phyloP scores from a whole-genome alignment of 1,140 invertebrate species.

The Drosophila trapezifrons region DNA sequence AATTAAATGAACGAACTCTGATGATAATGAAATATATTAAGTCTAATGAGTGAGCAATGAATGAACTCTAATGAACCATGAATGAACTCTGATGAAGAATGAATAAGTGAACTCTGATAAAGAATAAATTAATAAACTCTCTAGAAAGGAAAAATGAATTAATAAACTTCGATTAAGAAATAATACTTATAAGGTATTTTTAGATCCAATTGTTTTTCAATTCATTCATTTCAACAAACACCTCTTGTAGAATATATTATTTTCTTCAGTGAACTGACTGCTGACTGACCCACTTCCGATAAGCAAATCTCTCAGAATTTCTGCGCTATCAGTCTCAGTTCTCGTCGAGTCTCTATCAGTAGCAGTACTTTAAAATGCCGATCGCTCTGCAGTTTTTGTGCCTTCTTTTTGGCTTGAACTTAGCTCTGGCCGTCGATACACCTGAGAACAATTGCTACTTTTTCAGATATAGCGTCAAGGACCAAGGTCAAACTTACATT shows the following conservation, averaged over 20 bases:
- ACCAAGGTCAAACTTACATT: neutral
- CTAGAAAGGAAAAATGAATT: too few species aligned
- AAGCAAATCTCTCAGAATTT: neutral
- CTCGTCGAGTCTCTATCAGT: neutral
- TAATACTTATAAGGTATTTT: too few species aligned
- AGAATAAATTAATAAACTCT: too few species aligned
- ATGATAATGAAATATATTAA: too few species aligned
- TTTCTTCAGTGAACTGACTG: neutral
- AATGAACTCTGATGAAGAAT: too few species aligned
- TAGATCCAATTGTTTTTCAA: too few species aligned
- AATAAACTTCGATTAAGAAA: too few species aligned
- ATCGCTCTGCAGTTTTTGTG: neutral
- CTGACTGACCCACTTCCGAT: neutral
- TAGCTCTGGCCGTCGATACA: neutral
- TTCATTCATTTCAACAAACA: too few species aligned
- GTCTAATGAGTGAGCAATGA: too few species aligned
- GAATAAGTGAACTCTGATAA: too few species aligned
- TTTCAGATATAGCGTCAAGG: neutral
- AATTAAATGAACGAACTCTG: too few species aligned
- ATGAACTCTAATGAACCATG: too few species aligned
- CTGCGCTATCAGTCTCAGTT: neutral
- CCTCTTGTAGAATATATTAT: neutral
- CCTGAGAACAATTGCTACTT: neutral
- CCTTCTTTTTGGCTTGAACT: neutral
- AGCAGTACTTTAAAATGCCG: neutral